Conservation (phyloP, 2,888 invertebrate species). For the Helobdella robusta region DNA sequence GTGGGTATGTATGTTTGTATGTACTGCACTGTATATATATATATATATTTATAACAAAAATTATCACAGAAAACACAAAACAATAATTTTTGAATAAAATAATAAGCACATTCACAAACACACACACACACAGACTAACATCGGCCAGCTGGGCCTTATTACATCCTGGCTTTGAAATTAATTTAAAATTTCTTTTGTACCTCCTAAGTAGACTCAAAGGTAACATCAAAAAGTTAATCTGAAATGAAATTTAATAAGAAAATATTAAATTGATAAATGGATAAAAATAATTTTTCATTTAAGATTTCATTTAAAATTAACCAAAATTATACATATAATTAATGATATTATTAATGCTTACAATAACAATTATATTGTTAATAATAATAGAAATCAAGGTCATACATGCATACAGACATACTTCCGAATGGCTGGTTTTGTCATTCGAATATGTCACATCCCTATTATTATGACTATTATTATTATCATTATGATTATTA, state of each 20-base stretch:
- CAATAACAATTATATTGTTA: too few relatives aligned
- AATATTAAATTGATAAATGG: background rate
- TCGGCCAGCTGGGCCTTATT: constrained; percentile 92
- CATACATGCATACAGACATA: constrained; percentile 32
- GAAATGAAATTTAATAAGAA: constrained; percentile 29
- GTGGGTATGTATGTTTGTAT: too few relatives aligned
- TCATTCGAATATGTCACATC: constrained; percentile 78
- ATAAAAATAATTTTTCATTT: background rate
- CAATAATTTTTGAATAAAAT: background rate
- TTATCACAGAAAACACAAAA: background rate
- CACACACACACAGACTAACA: constrained; percentile 56
- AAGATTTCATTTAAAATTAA: background rate
- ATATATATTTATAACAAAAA: background rate
- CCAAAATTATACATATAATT: too few relatives aligned
- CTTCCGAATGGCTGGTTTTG: constrained; percentile 78
- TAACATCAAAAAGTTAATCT: constrained; percentile 76
- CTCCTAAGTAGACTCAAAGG: constrained; percentile 83
- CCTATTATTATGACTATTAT: constrained; percentile 73
- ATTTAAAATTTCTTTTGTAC: constrained; percentile 86
- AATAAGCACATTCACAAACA: background rate
- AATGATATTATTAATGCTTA: too few relatives aligned
- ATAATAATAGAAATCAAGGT: background rate
- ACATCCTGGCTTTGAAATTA: constrained; percentile 77
- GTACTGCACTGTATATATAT: too few relatives aligned
- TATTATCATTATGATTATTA: too few relatives aligned